Conservation (phyloP, 2,888 invertebrate genomes). For the Ophion ventricosus region DNA sequence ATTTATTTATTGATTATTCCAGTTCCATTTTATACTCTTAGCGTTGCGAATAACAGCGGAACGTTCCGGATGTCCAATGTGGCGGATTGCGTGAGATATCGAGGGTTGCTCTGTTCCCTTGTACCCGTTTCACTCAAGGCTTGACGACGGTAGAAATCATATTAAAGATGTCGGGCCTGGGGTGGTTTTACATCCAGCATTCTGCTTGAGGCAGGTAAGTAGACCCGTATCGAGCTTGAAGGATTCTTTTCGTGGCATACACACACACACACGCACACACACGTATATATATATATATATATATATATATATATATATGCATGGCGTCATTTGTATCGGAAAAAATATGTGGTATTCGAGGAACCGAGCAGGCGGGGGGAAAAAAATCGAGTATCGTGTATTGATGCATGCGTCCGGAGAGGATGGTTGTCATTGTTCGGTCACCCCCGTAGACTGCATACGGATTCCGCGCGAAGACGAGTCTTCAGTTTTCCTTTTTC, state of each 20-base stretch:
- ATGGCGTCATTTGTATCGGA: slow-evolving; percentile 78
- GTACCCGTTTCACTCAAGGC: slow-evolving; percentile 24
- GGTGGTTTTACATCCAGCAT: slow-evolving; percentile 24
- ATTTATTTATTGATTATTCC: background rate
- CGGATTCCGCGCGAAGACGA: slow-evolving; percentile 58
- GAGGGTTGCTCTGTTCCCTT: slow-evolving; percentile 6
- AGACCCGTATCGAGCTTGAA: slow-evolving; percentile 8
- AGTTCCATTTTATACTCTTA: background rate
- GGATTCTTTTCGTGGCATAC: slow-evolving; percentile 1
- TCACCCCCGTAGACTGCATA: slow-evolving; percentile 71
- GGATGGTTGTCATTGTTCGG: slow-evolving; percentile 76
- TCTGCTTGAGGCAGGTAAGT: slow-evolving; percentile 51
- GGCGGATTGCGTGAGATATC: background rate
- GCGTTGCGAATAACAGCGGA: background rate
- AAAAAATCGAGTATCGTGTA: slow-evolving; percentile 57
- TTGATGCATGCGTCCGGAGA: slow-evolving; percentile 65
- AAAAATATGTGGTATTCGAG: slow-evolving; percentile 76
- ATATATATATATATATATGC: slow-evolving; percentile 26
- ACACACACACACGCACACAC: too few relatives aligned
- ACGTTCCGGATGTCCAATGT: slow-evolving; percentile 15
- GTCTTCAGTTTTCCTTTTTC: slow-evolving; percentile 43
- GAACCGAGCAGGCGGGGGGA: slow-evolving; percentile 70
- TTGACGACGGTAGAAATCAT: slow-evolving; percentile 14
- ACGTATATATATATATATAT: background rate
- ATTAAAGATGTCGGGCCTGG: slow-evolving; percentile 11